Percentiles rank a stretch among this genome's conserved stretches.
These are phyloP conservation scores for Drosophila pruinosa DNA, from an alignment of 1,140 invertebrate genomes.

Conservation along the genomic window DNA sequence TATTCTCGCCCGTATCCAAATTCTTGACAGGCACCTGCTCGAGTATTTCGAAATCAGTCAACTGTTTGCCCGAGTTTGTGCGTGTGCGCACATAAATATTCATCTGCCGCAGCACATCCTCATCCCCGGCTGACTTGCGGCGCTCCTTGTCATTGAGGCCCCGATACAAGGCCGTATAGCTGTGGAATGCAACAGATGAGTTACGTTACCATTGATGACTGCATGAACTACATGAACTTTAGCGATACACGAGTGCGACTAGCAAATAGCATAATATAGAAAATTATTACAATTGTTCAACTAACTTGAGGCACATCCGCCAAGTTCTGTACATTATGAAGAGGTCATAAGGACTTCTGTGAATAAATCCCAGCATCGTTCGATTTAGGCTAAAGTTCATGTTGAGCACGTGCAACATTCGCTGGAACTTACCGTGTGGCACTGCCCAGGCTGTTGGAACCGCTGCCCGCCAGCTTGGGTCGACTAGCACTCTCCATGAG, in stretches of 20 bases:
- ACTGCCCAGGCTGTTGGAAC: slow-evolving; percentile 81
- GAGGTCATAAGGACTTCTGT: slow-evolving; percentile 54
- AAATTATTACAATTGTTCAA: slow-evolving; percentile 11
- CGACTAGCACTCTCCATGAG: slow-evolving; percentile 72
- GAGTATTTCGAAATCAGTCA: slow-evolving; percentile 94
- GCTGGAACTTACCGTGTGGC: slow-evolving; percentile 63
- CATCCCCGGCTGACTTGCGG: slow-evolving; percentile 89
- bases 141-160: slow-evolving; percentile 85
- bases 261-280: slow-evolving; percentile 13
- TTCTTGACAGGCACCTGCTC: slow-evolving; percentile 96
- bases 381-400: slow-evolving; percentile 33
- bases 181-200: not conserved
- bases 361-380: slow-evolving; percentile 25
- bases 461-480: slow-evolving; percentile 76
- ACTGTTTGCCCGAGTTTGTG: slow-evolving; percentile 92
- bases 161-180: slow-evolving; percentile 75
- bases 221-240: slow-evolving; percentile 21
- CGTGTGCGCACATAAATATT: slow-evolving; percentile 91
- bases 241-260: slow-evolving; percentile 36
- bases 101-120: slow-evolving; percentile 87
- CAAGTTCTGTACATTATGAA: slow-evolving; percentile 58
- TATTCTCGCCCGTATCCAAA: slow-evolving; percentile 91
- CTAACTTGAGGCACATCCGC: slow-evolving; percentile 62
- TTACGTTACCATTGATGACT: not conserved
- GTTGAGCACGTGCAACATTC: not conserved